Evolutionary conservation across 2,888 invertebrate genomes (phyloP).

Genomic region (Uloborus plumipes): DNA sequence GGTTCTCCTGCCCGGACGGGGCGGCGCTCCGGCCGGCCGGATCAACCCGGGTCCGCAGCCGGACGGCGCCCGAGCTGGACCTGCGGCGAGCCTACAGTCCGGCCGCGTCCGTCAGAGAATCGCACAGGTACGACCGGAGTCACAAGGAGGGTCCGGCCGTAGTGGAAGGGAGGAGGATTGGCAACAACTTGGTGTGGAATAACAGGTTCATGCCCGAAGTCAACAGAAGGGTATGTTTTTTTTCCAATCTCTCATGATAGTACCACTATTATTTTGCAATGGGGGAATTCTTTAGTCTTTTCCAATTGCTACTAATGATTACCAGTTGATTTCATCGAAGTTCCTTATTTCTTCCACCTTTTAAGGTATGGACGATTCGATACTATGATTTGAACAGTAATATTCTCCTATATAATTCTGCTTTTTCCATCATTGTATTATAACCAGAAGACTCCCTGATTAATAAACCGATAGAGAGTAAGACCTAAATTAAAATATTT

Average conservation of each 20-base stretch:
- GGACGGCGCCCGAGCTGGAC: slow-evolving; percentile 53
- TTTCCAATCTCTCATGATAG: background rate
- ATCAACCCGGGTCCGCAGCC: slow-evolving; percentile 19
- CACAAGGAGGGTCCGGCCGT: slow-evolving; percentile 13
- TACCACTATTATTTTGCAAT: no score
- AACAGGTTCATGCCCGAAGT: slow-evolving; percentile 39
- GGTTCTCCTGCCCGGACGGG: slow-evolving; percentile 39
- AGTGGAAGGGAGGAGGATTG: background rate
- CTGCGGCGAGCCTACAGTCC: slow-evolving; percentile 24
- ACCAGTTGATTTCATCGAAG: no score
- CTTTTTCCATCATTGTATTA: no score
- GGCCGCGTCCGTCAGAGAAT: background rate
- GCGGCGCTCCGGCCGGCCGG: background rate
- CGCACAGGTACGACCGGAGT: slow-evolving; percentile 6
- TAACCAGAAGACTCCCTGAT: no score
- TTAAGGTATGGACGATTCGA: no score
- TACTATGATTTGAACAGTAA: no score
- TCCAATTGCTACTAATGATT: background rate
- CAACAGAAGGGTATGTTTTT: slow-evolving; percentile 28
- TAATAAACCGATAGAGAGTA: no score
- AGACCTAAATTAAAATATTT: no score
- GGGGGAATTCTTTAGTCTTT: background rate
- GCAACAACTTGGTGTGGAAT: background rate
- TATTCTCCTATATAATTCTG: no score
- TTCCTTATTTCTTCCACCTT: no score